Conservation (phyloP, 2,113 vertebrate species). For the Boleophthalmus pectinirostris region DNA sequence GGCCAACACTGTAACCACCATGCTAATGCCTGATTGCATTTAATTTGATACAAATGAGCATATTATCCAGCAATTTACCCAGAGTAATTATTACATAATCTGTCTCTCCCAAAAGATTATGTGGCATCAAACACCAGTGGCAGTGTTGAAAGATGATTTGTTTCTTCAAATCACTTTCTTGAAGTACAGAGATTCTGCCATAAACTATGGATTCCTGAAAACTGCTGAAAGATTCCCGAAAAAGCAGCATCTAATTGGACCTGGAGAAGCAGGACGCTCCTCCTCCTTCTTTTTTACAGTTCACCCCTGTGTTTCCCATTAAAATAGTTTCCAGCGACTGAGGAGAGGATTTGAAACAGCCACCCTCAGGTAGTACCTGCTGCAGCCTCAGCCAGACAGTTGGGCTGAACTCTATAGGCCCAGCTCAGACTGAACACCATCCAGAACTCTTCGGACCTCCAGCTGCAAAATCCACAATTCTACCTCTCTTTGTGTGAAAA, state of each 20-base stretch:
- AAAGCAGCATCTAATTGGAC: constrained; percentile 60
- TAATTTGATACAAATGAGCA: constrained; percentile 62
- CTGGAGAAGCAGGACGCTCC: constrained; percentile 52
- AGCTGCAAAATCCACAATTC: constrained; percentile 13
- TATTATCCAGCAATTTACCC: constrained; percentile 52
- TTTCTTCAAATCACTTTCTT: constrained; percentile 6
- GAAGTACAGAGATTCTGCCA: constrained; percentile 28
- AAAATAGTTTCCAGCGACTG: constrained; percentile 72
- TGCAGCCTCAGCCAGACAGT: constrained; percentile 47
- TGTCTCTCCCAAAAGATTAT: constrained; percentile 25
- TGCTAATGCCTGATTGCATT: constrained; percentile 52
- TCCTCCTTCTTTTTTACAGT: constrained; percentile 41
- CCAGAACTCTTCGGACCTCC: constrained; percentile 29
- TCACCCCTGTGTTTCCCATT: constrained; percentile 69
- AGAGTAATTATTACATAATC: constrained; percentile 45
- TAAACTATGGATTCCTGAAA: constrained; percentile 43
- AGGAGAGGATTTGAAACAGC: constrained; percentile 58
- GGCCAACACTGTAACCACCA: constrained; percentile 45
- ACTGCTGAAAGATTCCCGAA: constrained; percentile 54
- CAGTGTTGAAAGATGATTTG: constrained; percentile 11
- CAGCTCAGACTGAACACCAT: constrained; percentile 37
- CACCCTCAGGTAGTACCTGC: constrained; percentile 66
- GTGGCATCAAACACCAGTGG: constrained; percentile 36
- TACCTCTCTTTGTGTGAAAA: constrained; percentile 6
- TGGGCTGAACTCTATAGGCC: constrained; percentile 49